A percentile compares a stretch with the other conserved stretches of the same genome.
Conservation (phyloP, 2,797 vertebrate genomes). For the Chloroceryle inda region DNA sequence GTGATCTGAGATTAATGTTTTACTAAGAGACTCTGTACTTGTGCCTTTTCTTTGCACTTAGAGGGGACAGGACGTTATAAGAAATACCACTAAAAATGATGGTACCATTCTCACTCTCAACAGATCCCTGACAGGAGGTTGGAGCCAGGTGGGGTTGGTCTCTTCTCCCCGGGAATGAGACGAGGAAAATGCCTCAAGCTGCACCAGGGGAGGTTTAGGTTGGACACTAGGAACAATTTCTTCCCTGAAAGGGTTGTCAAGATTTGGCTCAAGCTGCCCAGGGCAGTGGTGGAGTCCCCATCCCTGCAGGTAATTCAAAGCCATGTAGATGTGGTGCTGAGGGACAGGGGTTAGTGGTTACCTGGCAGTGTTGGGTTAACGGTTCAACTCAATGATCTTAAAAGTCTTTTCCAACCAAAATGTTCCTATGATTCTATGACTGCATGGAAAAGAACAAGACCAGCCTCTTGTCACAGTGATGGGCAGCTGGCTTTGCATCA, state of each 20-base stretch:
- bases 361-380: not conserved
- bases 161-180: not conserved
- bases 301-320: not conserved
- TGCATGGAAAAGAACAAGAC: not conserved
- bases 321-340: not conserved
- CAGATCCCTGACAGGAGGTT: not conserved
- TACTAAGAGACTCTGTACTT: conserved; percentile 78
- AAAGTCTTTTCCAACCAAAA: not conserved
- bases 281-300: not conserved
- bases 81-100: not conserved
- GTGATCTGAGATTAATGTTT: conserved; percentile 85
- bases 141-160: not conserved
- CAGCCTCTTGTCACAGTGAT: not conserved
- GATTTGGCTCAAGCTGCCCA: not conserved
- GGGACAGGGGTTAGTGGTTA: not conserved
- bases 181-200: not conserved
- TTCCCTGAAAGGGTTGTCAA: not conserved
- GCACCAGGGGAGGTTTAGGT: not conserved
- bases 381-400: not conserved
- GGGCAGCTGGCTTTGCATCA: not conserved
- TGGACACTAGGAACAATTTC: not conserved
- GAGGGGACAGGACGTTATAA: not conserved
- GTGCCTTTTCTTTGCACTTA: conserved; percentile 69
- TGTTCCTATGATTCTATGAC: not conserved
- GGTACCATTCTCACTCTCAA: not conserved